phyloP scores from a whole-genome alignment of 2,113 vertebrate genomes.

The Paralichthys olivaceus region DNA sequence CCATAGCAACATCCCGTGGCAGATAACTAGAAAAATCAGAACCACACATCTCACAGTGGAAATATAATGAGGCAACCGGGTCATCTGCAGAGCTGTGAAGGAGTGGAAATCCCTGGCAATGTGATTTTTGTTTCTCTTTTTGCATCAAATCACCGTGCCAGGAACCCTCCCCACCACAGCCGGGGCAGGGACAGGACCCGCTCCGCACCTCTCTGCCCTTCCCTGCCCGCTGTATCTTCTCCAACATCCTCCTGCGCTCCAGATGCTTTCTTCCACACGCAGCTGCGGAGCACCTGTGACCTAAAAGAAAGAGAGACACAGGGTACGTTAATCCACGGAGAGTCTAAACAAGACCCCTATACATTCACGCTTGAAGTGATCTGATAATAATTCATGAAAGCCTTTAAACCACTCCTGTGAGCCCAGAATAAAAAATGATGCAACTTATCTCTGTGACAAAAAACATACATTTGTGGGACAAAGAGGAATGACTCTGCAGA shows the following conservation, averaged over 20 bases:
- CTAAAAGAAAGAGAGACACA: conserved; percentile 53
- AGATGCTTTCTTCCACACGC: conserved; percentile 44
- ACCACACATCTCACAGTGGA: conserved; percentile 22
- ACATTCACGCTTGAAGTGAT: conserved; percentile 13
- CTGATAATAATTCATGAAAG: conserved; percentile 27
- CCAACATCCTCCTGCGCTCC: conserved; percentile 45
- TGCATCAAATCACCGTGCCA: conserved; percentile 89
- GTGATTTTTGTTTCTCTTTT: conserved; percentile 87
- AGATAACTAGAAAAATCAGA: conserved; percentile 10
- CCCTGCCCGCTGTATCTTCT: conserved; percentile 18
- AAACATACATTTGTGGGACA: background rate
- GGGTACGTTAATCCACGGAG: conserved; percentile 17
- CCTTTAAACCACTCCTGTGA: conserved; percentile 13
- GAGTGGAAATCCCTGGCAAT: conserved; percentile 91
- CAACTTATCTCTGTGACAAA: conserved; percentile 7
- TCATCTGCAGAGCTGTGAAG: conserved; percentile 76
- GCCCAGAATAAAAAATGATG: conserved; percentile 29
- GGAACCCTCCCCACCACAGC: conserved; percentile 86
- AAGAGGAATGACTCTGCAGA: conserved; percentile 48
- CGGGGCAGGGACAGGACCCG: conserved; percentile 37
- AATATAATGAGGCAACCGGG: conserved; percentile 3
- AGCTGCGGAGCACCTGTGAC: conserved; percentile 64
- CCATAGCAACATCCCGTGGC: conserved; percentile 32
- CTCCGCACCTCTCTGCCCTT: conserved; percentile 48
- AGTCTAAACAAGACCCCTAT: conserved; percentile 28